These are phyloP conservation scores for Gymnarchus niloticus DNA, from an alignment of 2,113 vertebrate species.

Conservation along the genomic window DNA sequence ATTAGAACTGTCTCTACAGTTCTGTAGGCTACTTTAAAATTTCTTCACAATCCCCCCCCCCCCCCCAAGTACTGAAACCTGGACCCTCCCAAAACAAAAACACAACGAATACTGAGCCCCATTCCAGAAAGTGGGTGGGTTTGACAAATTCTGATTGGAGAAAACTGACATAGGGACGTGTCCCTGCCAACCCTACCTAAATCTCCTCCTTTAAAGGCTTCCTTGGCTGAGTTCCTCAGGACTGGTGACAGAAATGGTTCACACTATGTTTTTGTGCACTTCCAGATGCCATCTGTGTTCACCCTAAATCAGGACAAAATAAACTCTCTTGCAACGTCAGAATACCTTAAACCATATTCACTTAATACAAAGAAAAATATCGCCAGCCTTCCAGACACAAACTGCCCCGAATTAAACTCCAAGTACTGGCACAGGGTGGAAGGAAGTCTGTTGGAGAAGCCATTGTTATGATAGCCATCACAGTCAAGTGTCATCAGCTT, in stretches of 20 bases:
- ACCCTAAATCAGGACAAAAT: background rate
- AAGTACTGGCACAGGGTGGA: background rate
- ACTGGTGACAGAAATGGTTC: background rate
- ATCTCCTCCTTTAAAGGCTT: background rate
- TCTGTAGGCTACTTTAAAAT: background rate
- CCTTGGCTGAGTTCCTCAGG: background rate
- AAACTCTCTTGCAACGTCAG: background rate
- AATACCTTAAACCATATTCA: background rate
- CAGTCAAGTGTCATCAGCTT: background rate
- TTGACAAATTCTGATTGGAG: no score
- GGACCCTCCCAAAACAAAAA: no score
- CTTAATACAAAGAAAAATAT: background rate
- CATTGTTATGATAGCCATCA: background rate
- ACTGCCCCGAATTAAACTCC: background rate
- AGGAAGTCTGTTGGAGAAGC: background rate
- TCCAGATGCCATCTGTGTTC: background rate
- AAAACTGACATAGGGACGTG: background rate
- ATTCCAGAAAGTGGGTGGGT: no score
- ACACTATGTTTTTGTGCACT: background rate
- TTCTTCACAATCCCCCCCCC: background rate
- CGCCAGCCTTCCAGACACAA: background rate
- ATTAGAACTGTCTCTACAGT: background rate
- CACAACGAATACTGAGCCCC: no score
- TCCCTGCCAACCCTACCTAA: background rate
- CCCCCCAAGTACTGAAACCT: background rate